Conservation (phyloP, 2,797 vertebrate genomes). For the Peromyscus nudipes region DNA sequence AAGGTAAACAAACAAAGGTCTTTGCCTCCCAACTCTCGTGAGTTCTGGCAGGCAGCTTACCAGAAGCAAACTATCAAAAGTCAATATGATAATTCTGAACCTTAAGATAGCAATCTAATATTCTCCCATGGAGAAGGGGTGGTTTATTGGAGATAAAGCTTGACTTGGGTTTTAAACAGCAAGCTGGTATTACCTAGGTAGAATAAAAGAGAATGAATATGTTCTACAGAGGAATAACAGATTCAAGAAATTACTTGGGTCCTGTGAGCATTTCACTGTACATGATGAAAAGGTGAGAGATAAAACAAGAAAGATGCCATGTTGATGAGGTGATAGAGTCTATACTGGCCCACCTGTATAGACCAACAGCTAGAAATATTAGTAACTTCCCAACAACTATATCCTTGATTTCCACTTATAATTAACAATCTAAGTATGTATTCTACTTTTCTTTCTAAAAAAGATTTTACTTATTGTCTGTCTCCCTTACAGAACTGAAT, state of each 20-base stretch:
- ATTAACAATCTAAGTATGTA: background rate
- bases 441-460: background rate
- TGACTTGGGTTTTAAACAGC: background rate
- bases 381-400: background rate
- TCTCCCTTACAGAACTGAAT: background rate
- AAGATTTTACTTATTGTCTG: background rate
- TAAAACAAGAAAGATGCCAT: background rate
- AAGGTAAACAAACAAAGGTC: background rate
- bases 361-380: background rate
- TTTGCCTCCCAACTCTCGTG: background rate
- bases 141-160: background rate
- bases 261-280: background rate
- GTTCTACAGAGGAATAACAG: background rate
- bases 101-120: background rate
- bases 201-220: background rate
- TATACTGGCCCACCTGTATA: background rate
- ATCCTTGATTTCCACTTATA: background rate
- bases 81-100: background rate
- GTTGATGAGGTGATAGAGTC: background rate
- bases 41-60: background rate
- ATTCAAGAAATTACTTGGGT: background rate
- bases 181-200: background rate
- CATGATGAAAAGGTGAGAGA: background rate
- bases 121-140: background rate
- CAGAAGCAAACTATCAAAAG: constrained; percentile 1